Conservation (phyloP, 1,140 invertebrate genomes). For the Neotoxoptera formosana region DNA sequence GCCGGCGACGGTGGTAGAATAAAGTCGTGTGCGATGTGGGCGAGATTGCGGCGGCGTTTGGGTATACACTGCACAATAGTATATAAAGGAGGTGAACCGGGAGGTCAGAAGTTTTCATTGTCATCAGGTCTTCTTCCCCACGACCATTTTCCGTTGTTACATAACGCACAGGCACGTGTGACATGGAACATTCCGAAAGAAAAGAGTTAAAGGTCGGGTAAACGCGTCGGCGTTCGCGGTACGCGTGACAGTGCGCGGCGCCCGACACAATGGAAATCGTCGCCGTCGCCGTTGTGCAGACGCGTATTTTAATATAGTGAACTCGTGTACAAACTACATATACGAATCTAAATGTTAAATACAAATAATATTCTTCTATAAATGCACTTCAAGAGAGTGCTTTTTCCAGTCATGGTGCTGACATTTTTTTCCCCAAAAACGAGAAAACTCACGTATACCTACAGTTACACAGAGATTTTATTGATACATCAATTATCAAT, state of each 20-base stretch:
- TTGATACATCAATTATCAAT: not conserved
- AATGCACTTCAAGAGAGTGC: not conserved
- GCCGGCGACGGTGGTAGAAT: not conserved
- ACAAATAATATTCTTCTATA: not conserved
- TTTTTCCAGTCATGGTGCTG: not conserved
- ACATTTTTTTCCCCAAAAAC: not conserved
- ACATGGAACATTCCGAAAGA: not conserved
- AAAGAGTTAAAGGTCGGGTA: not conserved
- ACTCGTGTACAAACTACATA: not conserved
- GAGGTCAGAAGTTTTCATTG: slow-evolving; percentile 36
- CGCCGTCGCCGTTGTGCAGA: not conserved
- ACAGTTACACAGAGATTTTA: not conserved
- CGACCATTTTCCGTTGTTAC: not conserved
- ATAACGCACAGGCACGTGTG: not conserved
- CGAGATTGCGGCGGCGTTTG: not conserved
- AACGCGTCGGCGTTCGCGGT: not conserved
- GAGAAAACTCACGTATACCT: not conserved
- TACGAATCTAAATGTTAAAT: not conserved
- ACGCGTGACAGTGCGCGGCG: not conserved
- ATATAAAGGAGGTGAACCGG: not conserved
- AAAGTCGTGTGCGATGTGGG: not conserved
- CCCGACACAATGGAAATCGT: not conserved
- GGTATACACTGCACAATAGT: slow-evolving; percentile 15
- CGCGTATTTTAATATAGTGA: slow-evolving; percentile 2
- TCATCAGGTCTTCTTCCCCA: not conserved